Base-by-base conservation (phyloP, 2,797 vertebrate genomes). In the Cyclura pinguis region DNA sequence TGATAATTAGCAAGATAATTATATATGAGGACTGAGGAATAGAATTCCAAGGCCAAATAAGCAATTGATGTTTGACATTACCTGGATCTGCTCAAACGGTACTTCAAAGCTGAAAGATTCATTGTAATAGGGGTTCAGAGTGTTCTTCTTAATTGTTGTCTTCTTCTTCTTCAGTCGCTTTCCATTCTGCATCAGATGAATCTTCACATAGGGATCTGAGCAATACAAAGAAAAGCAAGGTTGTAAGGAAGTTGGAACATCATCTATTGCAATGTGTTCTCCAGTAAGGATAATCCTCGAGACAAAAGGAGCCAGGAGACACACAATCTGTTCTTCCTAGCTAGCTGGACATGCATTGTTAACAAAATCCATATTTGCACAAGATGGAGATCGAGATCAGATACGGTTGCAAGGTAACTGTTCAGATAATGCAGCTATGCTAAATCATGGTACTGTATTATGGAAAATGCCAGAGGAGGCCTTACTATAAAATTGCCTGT, bases 91-190 rank as follows among this genome's bases (percentile, higher is more conserved):
- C 97, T 99, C 99, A 69, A 99, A 99, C 38, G 99, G 99, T 97
- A 99, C 99, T 98, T 99, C 99, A 96, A 99, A 99, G 97, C 99
- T 99, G 97, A 99, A 99, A 90, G 99, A 99, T 97, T 99, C 99
- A 0, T 99, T 99, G 98, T 99, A 99, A 96, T 99, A 99, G 93
- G 99, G 99, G 97, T 99, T 99, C 91, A 99, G 99, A 85, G 99
- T 99, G 96, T 99, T 99, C 98, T 99, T 99, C 96, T 99, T 99
- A 98, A 99, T 99, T 94, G 99, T 99, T 92, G 99, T 99, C 98
- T 99, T 99, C 98, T 99, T 99, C 98, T 99, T 99, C 98, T 99
- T 99, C 98, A 99, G 98, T 92, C 99, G 98, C 97, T 99, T 99
- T 87, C 99, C 99, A 0, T 99, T 99, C 96, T 99, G 99, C 99